These are phyloP conservation scores for Sarcophaga variegata DNA, from an alignment of 2,888 invertebrate species.

Conservation along the genomic window DNA sequence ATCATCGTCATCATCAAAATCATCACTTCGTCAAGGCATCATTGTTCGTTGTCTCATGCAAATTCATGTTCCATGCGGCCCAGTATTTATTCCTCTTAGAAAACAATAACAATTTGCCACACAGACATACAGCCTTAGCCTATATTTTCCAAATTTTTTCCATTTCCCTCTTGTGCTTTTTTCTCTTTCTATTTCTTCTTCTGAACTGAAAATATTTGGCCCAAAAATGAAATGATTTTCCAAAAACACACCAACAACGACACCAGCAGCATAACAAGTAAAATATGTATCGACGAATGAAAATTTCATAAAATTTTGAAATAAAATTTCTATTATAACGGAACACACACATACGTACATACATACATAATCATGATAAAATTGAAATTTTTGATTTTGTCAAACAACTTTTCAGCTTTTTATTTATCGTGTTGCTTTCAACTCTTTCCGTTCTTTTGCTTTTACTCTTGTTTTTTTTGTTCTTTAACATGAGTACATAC, in stretches of 20 bases:
- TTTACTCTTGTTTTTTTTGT: background rate
- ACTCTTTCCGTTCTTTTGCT: background rate
- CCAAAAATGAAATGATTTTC: slow-evolving; percentile 16
- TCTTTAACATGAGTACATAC: too few species aligned
- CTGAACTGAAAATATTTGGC: background rate
- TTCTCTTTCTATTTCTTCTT: background rate
- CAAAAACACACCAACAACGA: background rate
- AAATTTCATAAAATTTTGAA: slow-evolving; percentile 8
- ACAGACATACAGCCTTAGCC: slow-evolving; percentile 53
- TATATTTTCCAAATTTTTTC: slow-evolving; percentile 33
- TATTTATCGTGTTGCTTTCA: too few species aligned
- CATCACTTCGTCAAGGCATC: slow-evolving; percentile 41
- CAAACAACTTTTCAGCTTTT: background rate
- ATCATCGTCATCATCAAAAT: slow-evolving; percentile 39
- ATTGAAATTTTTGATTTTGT: slow-evolving; percentile 59
- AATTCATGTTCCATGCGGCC: background rate
- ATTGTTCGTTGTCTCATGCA: slow-evolving; percentile 12
- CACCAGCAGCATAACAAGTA: background rate
- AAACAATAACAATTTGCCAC: slow-evolving; percentile 54
- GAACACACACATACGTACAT: slow-evolving; percentile 13
- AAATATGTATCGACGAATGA: background rate
- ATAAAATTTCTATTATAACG: background rate
- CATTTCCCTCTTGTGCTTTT: background rate
- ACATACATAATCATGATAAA: slow-evolving; percentile 37
- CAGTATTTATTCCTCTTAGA: slow-evolving; percentile 11